phyloP scores from a whole-genome alignment of 53 echinoderm and acorn worm species.

The Zoroaster sp. region DNA sequence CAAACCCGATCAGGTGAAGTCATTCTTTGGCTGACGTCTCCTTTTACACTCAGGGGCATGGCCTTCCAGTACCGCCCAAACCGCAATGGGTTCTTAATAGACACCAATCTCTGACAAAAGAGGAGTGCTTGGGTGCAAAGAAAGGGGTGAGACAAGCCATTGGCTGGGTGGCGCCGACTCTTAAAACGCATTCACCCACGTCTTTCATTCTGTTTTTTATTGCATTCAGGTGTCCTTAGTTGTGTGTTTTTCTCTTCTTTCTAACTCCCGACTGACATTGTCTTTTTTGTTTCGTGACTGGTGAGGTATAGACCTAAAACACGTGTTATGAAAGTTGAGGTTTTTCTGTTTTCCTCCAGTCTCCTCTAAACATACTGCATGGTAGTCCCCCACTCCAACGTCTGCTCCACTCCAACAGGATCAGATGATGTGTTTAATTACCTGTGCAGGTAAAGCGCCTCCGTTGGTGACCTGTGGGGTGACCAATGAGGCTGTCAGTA shows the following conservation, averaged over 20 bases:
- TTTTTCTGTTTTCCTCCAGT: not conserved
- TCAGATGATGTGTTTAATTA: slow-evolving; percentile 39
- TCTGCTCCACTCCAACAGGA: not conserved
- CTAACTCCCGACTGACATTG: not conserved
- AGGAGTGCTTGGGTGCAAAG: slow-evolving; percentile 11
- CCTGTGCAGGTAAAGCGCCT: not conserved
- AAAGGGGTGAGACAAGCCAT: not conserved
- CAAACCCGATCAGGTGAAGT: not conserved
- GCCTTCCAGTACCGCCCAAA: slow-evolving; percentile 22
- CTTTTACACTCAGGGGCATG: slow-evolving; percentile 17
- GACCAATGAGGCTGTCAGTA: not conserved
- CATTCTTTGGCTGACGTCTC: not conserved
- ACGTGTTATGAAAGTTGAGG: slow-evolving; percentile 7
- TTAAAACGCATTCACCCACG: slow-evolving; percentile 9
- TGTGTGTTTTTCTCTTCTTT: not conserved
- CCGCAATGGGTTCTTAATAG: slow-evolving; percentile 20
- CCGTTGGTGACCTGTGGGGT: not conserved
- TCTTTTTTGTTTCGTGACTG: slow-evolving; percentile 33
- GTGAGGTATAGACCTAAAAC: slow-evolving; percentile 19
- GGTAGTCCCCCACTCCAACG: not conserved
- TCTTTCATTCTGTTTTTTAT: not conserved
- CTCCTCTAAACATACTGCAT: not conserved
- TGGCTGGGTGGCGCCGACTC: slow-evolving; percentile 23
- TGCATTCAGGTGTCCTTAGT: not conserved
- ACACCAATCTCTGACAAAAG: slow-evolving; percentile 11